These are phyloP conservation scores for Sminthurides bifidus DNA, from an alignment of 1,140 invertebrate species.

Conservation along the genomic window DNA sequence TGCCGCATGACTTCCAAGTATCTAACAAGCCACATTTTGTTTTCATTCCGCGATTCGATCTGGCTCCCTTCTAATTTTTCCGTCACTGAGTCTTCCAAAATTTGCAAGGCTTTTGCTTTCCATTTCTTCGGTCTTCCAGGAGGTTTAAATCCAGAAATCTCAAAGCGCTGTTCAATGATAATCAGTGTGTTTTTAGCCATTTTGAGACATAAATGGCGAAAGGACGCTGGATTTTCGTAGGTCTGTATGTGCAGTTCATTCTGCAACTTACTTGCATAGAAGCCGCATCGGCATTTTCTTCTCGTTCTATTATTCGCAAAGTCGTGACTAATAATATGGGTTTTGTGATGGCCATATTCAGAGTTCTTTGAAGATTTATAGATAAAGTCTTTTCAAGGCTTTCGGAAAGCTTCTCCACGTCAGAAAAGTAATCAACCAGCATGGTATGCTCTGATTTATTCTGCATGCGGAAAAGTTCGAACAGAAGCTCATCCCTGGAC, in stretches of 20 bases:
- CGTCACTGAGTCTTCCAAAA: slow-evolving; percentile 69
- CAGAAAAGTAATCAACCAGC: slow-evolving; percentile 89
- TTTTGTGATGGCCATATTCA: slow-evolving; percentile 88
- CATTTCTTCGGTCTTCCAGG: slow-evolving; percentile 87
- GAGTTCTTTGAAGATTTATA: slow-evolving; percentile 72
- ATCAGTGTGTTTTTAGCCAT: background rate
- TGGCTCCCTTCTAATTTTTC: slow-evolving; percentile 80
- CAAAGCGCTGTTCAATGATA: slow-evolving; percentile 9
- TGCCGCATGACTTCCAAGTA: slow-evolving; percentile 57
- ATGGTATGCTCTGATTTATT: slow-evolving; percentile 84
- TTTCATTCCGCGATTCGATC: slow-evolving; percentile 75
- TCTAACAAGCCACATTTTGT: slow-evolving; percentile 91
- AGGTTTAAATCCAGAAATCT: slow-evolving; percentile 46
- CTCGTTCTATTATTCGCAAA: slow-evolving; percentile 87
- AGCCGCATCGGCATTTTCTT: slow-evolving; percentile 80
- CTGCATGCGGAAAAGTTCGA: slow-evolving; percentile 85
- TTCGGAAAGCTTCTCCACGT: slow-evolving; percentile 81
- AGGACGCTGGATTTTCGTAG: no score
- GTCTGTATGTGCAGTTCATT: no score
- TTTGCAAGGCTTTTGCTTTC: slow-evolving; percentile 72
- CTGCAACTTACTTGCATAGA: slow-evolving; percentile 47
- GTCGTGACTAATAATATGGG: slow-evolving; percentile 93
- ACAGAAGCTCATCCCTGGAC: slow-evolving; percentile 86
- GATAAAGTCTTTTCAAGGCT: slow-evolving; percentile 83
- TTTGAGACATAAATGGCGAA: no score